These are phyloP conservation scores for Drosophila sproati DNA, from an alignment of 1,140 invertebrate species.

Conservation along the genomic window DNA sequence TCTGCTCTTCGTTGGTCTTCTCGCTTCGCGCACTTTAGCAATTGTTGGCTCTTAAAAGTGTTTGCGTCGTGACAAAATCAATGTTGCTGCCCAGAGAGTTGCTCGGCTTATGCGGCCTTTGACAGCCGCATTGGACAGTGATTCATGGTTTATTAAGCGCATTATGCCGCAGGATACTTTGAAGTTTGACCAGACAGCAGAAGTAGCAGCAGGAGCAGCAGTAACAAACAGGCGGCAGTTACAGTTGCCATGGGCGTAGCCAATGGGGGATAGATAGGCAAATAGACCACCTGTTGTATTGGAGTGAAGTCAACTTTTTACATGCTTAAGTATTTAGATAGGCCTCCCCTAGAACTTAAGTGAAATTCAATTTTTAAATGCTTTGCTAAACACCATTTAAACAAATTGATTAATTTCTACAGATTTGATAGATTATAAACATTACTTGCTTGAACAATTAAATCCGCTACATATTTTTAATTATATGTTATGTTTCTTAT, in stretches of 20 bases:
- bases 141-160: conserved; percentile 85
- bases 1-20: not conserved
- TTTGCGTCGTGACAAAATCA: conserved; percentile 84
- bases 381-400: too few relatives aligned
- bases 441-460: too few relatives aligned
- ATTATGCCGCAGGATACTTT: conserved; percentile 83
- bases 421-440: too few relatives aligned
- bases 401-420: too few relatives aligned
- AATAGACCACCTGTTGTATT: too few relatives aligned
- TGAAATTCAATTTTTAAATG: too few relatives aligned
- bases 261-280: not conserved
- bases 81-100: conserved; percentile 62
- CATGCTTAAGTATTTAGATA: too few relatives aligned
- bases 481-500: too few relatives aligned
- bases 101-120: conserved; percentile 25
- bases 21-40: conserved; percentile 74
- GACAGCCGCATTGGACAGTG: conserved; percentile 80
- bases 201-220: conserved; percentile 3
- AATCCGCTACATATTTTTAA: too few relatives aligned
- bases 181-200: conserved; percentile 55
- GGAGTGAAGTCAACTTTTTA: too few relatives aligned
- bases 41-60: conserved; percentile 78
- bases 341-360: too few relatives aligned
- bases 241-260: not conserved
- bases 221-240: not conserved